These are phyloP conservation scores for Sebastes steindachneri DNA, from an alignment of 2,797 vertebrate species.

Conservation along the genomic window DNA sequence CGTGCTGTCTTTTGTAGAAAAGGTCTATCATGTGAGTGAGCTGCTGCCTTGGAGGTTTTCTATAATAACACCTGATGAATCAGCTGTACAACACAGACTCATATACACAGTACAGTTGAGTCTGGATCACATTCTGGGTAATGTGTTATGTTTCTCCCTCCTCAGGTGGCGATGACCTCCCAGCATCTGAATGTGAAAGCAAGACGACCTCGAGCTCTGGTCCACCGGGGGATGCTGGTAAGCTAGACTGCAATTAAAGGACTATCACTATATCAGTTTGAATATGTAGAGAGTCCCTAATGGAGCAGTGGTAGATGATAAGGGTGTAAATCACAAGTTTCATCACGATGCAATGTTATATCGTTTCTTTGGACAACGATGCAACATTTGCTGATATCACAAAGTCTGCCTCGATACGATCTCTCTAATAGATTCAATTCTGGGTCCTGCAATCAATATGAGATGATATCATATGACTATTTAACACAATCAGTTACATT, in stretches of 20 bases:
- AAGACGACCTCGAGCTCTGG: neutral
- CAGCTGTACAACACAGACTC: too few relatives aligned
- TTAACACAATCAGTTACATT: too few relatives aligned
- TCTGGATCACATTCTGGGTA: neutral
- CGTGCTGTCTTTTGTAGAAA: slow-evolving; percentile 12
- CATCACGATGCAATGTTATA: too few relatives aligned
- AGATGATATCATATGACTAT: too few relatives aligned
- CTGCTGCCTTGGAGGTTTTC: neutral
- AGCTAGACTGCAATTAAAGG: neutral
- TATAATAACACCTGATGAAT: neutral
- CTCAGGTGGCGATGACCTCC: slow-evolving; percentile 33
- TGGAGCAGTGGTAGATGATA: neutral
- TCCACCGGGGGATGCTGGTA: slow-evolving; percentile 36
- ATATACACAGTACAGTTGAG: neutral
- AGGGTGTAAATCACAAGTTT: too few relatives aligned
- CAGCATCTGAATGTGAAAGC: slow-evolving; percentile 7
- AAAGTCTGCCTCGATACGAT: too few relatives aligned
- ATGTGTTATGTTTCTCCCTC: slow-evolving; percentile 10
- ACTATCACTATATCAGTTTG: neutral
- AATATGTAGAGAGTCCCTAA: neutral
- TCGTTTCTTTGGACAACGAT: too few relatives aligned
- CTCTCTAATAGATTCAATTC: too few relatives aligned
- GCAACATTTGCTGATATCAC: too few relatives aligned
- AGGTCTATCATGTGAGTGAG: slow-evolving; percentile 30
- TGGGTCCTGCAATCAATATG: too few relatives aligned